Evolutionary conservation across 2,797 vertebrate genomes (phyloP).

Genomic region (Gadopsis marmoratus): DNA sequence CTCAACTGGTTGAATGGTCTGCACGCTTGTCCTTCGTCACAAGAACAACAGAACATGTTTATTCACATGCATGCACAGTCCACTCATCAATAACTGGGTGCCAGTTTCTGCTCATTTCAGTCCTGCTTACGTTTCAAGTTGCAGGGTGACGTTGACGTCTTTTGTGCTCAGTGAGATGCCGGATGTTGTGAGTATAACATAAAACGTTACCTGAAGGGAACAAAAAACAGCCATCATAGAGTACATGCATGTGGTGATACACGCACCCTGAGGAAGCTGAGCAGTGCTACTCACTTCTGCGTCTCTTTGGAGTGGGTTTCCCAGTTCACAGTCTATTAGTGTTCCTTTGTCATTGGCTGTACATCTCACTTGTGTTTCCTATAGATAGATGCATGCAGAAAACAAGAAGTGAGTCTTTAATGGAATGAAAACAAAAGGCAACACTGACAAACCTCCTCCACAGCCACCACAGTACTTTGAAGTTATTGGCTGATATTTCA

Average conservation of each 20-base stretch:
- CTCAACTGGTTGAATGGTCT: constrained; percentile 85
- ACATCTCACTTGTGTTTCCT: constrained; percentile 86
- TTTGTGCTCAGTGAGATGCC: constrained; percentile 89
- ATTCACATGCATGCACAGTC: not conserved
- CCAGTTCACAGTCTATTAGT: constrained; percentile 89
- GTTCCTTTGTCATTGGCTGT: constrained; percentile 89
- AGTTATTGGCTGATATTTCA: not conserved
- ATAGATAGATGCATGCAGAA: not conserved
- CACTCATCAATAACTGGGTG: not conserved
- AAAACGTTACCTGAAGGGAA: constrained; percentile 88
- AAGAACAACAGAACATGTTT: constrained; percentile 8
- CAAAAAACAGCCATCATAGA: not conserved
- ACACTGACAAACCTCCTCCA: not conserved
- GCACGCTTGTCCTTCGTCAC: constrained; percentile 90
- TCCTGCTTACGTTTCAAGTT: constrained; percentile 89
- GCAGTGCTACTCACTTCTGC: constrained; percentile 84
- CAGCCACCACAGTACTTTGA: not conserved
- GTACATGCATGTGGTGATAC: not conserved
- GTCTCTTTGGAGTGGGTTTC: constrained; percentile 93
- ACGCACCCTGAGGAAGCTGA: not conserved
- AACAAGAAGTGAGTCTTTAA: not conserved
- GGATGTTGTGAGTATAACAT: constrained; percentile 89
- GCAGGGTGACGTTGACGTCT: constrained; percentile 87
- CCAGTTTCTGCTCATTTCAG: not conserved
- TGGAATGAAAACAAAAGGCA: not conserved